Evolutionary conservation across 2,797 vertebrate genomes (phyloP).

Genomic region (Lacerta bilineata): DNA sequence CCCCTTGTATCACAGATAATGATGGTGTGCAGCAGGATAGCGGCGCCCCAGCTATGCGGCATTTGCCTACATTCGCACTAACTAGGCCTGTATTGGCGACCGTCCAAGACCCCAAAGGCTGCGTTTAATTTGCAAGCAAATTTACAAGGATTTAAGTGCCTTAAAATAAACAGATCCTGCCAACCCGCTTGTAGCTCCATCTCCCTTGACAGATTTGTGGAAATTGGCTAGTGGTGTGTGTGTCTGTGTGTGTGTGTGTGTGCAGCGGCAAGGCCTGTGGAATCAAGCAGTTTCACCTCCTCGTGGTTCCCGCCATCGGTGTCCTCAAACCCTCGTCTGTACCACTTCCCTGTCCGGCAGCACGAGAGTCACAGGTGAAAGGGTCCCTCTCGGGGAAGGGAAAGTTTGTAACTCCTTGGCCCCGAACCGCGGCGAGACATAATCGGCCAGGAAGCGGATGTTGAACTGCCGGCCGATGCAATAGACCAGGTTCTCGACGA

Average conservation of each 20-base stretch:
- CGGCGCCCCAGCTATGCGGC: accelerated
- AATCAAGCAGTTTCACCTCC: not conserved
- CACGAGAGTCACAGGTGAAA: conserved; percentile 87
- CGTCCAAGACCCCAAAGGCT: not conserved
- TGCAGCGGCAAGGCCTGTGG: not conserved
- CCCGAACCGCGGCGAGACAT: conserved; percentile 87
- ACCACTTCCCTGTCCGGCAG: conserved; percentile 78
- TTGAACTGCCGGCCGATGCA: conserved; percentile 86
- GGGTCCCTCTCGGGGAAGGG: conserved; percentile 83
- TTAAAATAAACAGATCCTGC: conserved; percentile 43
- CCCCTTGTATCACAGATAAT: not conserved
- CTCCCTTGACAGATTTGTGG: not conserved
- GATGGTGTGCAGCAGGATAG: not conserved
- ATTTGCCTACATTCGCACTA: not conserved
- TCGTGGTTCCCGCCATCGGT: accelerated
- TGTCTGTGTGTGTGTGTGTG: too few species aligned
- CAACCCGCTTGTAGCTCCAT: conserved; percentile 10
- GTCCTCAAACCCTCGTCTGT: conserved; percentile 83
- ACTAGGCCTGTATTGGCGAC: not conserved
- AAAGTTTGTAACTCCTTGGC: conserved; percentile 83
- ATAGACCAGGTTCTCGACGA: conserved; percentile 82
- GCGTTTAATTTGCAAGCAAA: not conserved
- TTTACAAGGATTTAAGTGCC: conserved; percentile 21
- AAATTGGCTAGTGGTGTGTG: not conserved
- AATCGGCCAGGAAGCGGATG: conserved; percentile 87